A percentile compares a stretch with the other conserved stretches of the same genome.
Evolutionary conservation across 2,113 vertebrate genomes (phyloP).

Genomic region (Phocoena phocoena): DNA sequence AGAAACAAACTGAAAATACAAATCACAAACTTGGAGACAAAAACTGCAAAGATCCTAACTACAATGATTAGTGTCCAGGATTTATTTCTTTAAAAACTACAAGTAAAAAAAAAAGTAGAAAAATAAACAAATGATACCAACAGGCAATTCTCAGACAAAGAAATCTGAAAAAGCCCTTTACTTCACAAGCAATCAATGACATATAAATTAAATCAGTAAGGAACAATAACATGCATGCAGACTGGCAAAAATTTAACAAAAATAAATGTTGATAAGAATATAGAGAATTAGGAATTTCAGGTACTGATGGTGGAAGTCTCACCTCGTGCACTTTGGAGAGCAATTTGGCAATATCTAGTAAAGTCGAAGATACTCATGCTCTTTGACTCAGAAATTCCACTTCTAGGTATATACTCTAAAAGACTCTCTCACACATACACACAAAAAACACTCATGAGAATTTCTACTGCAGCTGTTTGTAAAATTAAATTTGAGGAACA

Average conservation of each 20-base stretch:
- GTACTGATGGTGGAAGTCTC: neutral
- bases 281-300: conserved; percentile 30
- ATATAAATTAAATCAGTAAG: neutral
- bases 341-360: neutral
- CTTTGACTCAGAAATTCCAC: neutral
- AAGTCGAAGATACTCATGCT: neutral
- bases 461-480: neutral
- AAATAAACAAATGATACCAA: neutral
- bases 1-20: conserved; percentile 28
- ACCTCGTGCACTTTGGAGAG: neutral
- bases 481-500: conserved; percentile 27
- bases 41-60: neutral
- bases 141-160: neutral
- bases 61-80: neutral
- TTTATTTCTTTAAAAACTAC: neutral
- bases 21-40: neutral
- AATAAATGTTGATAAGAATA: neutral
- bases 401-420: neutral
- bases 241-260: neutral
- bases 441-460: neutral
- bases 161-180: neutral
- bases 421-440: neutral
- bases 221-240: neutral
- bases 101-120: neutral
- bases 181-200: neutral